Base-by-base conservation (phyloP, 2,888 invertebrate species). In the Drosophila pullipes region DNA sequence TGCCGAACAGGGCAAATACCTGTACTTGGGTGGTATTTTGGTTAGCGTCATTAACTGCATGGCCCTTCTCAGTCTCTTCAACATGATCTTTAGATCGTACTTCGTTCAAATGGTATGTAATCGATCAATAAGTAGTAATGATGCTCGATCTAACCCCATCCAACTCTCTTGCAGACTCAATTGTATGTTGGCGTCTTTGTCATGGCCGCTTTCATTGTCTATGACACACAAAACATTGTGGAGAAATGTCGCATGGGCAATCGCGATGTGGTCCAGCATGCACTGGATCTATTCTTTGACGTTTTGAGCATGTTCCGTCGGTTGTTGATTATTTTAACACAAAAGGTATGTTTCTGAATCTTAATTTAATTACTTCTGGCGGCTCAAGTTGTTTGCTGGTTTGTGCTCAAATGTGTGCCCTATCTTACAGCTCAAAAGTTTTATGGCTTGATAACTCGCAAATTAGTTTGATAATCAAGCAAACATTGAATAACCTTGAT, bases 191-290 rank as follows among this genome's bases (percentile, higher is more conserved):
- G 99, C 74, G 95, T 99, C 62, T 94, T 96, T 83, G 95, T 98
- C 53, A 98, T 99, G 97, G 98, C 98, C 92, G 98, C 97, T 69
- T 99, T 99, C 94, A 96, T 99, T 18, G 95, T 99, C 78, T 99
- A 97, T 91, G 99, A 99, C 94, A 99, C 99, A n/a, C 99, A 99
- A 94, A 94, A 97, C 81, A 99, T 99, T 83, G 96, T 99, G 89
- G 98, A 98, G 94, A 99, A 99, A 93, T 96, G 96, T 83, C 96
- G 97, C 77, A 95, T 95, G 94, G 99, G 99, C 73, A 98, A 96
- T 94, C 97, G 96, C 93, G 99, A 99, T 94, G 99, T 97, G 93
- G 96, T 99, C 81, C 95, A 96, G 93, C 99, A 99, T 93, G 96
- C 98, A 18, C 95, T 99, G 82, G 98, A 98, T 92, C 94, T 99